Evolutionary conservation across 2,113 vertebrate species (phyloP).

Genomic region (Clarias batrachus): DNA sequence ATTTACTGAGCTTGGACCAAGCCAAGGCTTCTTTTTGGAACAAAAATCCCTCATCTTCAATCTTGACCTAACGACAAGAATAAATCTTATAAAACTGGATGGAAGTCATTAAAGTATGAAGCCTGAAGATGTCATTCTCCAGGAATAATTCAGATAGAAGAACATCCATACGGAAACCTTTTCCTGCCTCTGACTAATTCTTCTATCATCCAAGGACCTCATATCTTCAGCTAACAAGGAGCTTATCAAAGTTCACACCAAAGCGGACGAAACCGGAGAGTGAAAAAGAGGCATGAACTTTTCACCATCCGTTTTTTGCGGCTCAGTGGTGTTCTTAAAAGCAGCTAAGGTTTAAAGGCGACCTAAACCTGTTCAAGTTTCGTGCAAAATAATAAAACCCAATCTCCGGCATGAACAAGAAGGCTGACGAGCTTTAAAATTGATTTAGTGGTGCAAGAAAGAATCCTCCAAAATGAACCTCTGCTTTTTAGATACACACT

Average conservation of each 20-base stretch:
- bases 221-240: not conserved
- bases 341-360: slow-evolving; percentile 4
- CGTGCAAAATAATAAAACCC: not conserved
- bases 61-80: not conserved
- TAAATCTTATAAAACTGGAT: not conserved
- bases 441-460: not conserved
- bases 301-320: slow-evolving; percentile 30
- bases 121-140: not conserved
- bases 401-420: not conserved
- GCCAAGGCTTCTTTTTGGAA: not conserved
- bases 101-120: not conserved
- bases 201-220: not conserved
- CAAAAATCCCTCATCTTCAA: not conserved
- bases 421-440: too few species aligned
- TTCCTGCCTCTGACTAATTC: not conserved
- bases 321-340: slow-evolving; percentile 25
- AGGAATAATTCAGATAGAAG: not conserved
- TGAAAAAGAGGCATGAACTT: slow-evolving; percentile 62
- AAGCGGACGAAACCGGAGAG: not conserved
- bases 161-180: not conserved
- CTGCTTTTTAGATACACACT: slow-evolving; percentile 32
- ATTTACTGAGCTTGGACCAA: not conserved
- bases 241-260: not conserved
- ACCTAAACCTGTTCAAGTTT: not conserved
- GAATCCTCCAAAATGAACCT: not conserved